Base-by-base conservation (phyloP, 2,113 vertebrate species). In the Chunga burmeisteri region DNA sequence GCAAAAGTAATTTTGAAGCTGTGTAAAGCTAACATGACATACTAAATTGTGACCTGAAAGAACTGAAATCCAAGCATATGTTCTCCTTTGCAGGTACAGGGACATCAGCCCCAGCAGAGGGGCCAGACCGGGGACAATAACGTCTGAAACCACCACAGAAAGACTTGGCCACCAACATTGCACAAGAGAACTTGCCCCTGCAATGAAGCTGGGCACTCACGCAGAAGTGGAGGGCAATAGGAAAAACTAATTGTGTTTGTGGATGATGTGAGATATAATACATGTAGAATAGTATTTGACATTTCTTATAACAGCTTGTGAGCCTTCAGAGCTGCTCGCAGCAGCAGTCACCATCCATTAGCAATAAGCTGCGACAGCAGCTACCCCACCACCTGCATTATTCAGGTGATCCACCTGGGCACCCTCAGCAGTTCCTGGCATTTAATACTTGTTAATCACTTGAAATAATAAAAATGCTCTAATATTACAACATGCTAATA, bases 201-300 rank as follows among this genome's bases (percentile, higher is more conserved):
- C 0, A 0, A 18, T 16, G 49, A 81, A 70, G 17, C 38, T 66
- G 21, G 13, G 19, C 25, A 58, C 20, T 26, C 4, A 1, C 16
- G 30, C 38, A 19, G 34, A 61, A 88, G 16, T 47, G 16, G 34
- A 16, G 34, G 20, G 12, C 27, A 67, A 47, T 1, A 63, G 36
- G 40, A n/a, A 44, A 91, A 81, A 58, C 6, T 23, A 32, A 25
- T 21, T 61, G 6, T 40, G 30, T 63, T 65, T 61, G 44, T 61
- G 50, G 19, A 53, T 82, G 49, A 42, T 25, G 18, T 36, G 12
- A 46, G 50, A 81, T 50, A 88, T 38, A 21, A 5, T 75, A 56
- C 5, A 4, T 8, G 8, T 15, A 62, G 50, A 74, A 29, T 30
- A 89, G n/a, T n/a, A 53, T 2, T 16, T 74, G 30, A 20, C 6